phyloP scores from a whole-genome alignment of 1,140 invertebrate species.

The Goniozus legneri region DNA sequence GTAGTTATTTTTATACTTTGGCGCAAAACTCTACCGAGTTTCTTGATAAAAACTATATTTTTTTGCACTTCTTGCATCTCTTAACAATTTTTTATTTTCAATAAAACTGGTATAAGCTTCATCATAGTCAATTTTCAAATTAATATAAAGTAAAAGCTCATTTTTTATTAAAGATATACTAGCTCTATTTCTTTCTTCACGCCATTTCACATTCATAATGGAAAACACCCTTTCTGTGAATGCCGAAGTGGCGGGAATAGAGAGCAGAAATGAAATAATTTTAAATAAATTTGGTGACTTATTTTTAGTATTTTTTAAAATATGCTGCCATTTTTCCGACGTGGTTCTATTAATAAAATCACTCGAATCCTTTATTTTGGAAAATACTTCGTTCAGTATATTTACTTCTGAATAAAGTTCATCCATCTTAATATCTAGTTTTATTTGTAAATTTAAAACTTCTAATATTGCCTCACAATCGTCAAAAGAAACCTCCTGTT shows the following conservation, averaged over 20 bases:
- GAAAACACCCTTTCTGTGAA: conserved; percentile 12
- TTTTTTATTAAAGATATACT: conserved; percentile 4
- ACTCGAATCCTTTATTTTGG: background rate
- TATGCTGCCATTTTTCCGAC: background rate
- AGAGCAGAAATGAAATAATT: conserved; percentile 3
- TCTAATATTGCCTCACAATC: background rate
- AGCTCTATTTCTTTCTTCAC: conserved; percentile 12
- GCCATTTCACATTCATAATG: conserved; percentile 12
- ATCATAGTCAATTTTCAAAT: background rate
- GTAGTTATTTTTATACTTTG: too few relatives aligned
- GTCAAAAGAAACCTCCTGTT: background rate
- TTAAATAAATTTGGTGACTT: background rate
- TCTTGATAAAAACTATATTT: background rate
- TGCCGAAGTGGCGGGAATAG: conserved; percentile 9
- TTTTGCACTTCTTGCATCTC: background rate
- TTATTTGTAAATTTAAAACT: background rate
- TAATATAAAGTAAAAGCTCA: conserved; percentile 2
- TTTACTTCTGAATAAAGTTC: too few relatives aligned
- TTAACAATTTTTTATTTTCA: background rate
- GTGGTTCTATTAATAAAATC: background rate
- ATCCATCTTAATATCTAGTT: background rate
- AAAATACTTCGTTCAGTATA: background rate
- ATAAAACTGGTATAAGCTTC: background rate
- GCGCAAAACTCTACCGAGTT: too few relatives aligned
- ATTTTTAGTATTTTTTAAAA: background rate